phyloP scores from a whole-genome alignment of 1,140 invertebrate genomes.

The Dolichoris vasculosae region DNA sequence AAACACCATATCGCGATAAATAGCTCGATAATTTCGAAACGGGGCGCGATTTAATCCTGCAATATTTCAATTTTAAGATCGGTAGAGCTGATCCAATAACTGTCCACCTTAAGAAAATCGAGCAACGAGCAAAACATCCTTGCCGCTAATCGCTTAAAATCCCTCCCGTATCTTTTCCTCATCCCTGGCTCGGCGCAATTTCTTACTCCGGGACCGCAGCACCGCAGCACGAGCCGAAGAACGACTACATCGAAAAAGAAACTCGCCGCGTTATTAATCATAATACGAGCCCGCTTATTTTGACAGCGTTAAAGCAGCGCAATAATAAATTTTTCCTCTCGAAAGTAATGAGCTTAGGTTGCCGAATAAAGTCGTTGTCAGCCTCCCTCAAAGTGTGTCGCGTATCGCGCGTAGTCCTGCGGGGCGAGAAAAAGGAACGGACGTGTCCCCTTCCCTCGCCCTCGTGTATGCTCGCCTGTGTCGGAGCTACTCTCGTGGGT shows the following conservation, averaged over 20 bases:
- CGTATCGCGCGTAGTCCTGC: neutral
- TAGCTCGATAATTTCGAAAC: neutral
- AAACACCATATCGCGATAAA: neutral
- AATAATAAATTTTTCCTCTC: conserved; percentile 37
- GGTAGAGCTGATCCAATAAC: neutral
- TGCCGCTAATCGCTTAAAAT: neutral
- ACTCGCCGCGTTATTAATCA: conserved; percentile 34
- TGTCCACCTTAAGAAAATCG: neutral
- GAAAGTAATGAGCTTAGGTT: neutral
- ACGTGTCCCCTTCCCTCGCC: neutral
- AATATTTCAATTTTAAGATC: conserved; percentile 4
- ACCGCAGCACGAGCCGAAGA: too few relatives aligned
- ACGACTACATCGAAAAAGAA: neutral
- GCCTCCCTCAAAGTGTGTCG: neutral
- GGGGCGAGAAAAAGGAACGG: neutral
- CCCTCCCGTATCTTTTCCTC: neutral
- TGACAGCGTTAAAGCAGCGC: conserved; percentile 22
- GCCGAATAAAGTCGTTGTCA: conserved; percentile 19
- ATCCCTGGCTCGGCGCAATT: neutral
- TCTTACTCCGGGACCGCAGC: too few relatives aligned
- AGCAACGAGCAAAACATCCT: neutral
- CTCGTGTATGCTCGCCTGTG: neutral
- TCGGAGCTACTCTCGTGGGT: conserved; percentile 59
- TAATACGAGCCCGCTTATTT: conserved; percentile 22
- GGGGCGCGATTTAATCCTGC: neutral